Percentiles rank a stretch among this genome's conserved stretches.
These are phyloP conservation scores for Hyaena hyaena DNA, from an alignment of 2,113 vertebrate genomes.

Conservation along the genomic window DNA sequence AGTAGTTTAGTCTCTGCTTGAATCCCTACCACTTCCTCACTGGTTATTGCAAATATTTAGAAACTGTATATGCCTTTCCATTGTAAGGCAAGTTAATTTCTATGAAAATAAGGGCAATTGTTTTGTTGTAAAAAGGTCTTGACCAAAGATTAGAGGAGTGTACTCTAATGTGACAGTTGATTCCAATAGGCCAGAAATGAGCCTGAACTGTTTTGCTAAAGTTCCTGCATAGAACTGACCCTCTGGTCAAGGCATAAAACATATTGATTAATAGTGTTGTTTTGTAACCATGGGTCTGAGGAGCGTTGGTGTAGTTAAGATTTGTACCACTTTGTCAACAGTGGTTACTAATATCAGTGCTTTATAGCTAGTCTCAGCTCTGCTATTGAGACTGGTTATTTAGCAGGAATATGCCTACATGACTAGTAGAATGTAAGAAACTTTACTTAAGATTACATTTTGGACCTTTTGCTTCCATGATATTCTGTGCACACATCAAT, in stretches of 20 bases:
- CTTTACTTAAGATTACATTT: not conserved
- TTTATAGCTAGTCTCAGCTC: not conserved
- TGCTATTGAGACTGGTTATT: not conserved
- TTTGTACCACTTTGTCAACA: not conserved
- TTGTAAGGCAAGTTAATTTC: constrained; percentile 18
- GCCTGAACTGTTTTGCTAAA: not conserved
- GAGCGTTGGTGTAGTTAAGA: not conserved
- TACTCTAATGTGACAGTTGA: not conserved
- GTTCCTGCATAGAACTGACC: not conserved
- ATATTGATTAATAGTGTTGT: not conserved
- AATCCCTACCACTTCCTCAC: not conserved
- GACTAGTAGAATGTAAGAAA: not conserved
- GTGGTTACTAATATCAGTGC: not conserved
- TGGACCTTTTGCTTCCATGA: not conserved
- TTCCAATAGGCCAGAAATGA: not conserved
- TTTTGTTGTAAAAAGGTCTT: not conserved
- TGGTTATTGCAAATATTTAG: constrained; percentile 9
- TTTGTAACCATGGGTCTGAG: not conserved
- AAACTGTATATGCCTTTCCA: not conserved
- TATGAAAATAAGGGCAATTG: not conserved
- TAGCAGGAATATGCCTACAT: not conserved
- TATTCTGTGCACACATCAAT: not conserved
- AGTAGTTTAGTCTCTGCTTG: not conserved
- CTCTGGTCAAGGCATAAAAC: not conserved
- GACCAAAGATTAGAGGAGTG: not conserved